These are phyloP conservation scores for Stenoptilia bipunctidactyla DNA, from an alignment of 2,888 invertebrate genomes.

Conservation along the genomic window DNA sequence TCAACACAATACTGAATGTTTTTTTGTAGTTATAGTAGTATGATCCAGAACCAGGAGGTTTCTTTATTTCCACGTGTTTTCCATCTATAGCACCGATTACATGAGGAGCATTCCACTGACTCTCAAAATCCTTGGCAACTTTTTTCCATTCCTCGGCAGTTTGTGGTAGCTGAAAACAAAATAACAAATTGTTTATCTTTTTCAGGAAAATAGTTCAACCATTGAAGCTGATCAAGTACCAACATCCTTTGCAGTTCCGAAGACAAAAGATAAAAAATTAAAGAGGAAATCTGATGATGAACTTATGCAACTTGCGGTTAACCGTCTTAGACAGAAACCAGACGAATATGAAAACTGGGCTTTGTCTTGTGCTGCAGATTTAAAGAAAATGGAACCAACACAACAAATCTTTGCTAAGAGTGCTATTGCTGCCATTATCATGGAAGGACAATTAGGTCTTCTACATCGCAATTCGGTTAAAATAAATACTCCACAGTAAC, in stretches of 20 bases:
- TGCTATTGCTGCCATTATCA: conserved; percentile 45
- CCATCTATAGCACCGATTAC: conserved; percentile 15
- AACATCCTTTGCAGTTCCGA: too few relatives aligned
- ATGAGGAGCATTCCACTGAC: conserved; percentile 14
- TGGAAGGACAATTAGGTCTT: conserved; percentile 49
- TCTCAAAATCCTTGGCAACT: conserved; percentile 14
- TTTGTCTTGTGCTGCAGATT: conserved; percentile 21
- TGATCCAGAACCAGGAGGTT: conserved; percentile 11
- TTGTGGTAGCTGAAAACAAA: neutral
- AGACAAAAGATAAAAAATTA: too few relatives aligned
- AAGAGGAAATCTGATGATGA: too few relatives aligned
- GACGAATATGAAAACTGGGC: conserved; percentile 30
- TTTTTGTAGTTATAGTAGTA: conserved; percentile 16
- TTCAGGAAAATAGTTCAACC: too few relatives aligned
- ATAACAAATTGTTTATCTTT: too few relatives aligned
- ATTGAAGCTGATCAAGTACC: too few relatives aligned
- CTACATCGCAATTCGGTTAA: conserved; percentile 40
- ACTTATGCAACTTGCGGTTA: too few relatives aligned
- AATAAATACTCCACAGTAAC: conserved; percentile 12
- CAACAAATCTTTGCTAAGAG: conserved; percentile 55
- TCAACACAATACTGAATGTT: conserved; percentile 13
- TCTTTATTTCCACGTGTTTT: conserved; percentile 14
- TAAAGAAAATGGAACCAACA: conserved; percentile 42
- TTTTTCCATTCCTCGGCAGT: conserved; percentile 11
- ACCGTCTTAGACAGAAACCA: conserved; percentile 3